Conservation (phyloP, 1,140 invertebrate genomes). For the Drosophila saltans region DNA sequence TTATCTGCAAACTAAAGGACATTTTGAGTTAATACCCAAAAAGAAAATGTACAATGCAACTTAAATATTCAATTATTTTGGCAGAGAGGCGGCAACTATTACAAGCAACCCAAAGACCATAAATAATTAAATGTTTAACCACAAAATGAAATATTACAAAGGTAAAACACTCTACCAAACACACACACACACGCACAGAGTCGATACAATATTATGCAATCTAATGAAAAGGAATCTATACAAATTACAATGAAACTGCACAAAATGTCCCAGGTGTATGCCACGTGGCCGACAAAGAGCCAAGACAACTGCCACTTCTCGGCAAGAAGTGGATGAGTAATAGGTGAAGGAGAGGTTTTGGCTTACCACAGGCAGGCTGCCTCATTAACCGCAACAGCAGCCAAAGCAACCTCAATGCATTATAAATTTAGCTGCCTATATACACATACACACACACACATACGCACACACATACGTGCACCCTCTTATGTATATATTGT, state of each 20-base stretch:
- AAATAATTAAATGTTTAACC: constrained; percentile 59
- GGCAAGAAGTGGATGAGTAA: too few relatives aligned
- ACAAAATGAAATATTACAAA: constrained; percentile 65
- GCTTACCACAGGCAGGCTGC: constrained; percentile 42
- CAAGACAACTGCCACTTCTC: too few relatives aligned
- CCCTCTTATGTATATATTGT: constrained; percentile 11
- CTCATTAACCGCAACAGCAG: constrained; percentile 70
- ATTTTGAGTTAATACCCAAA: constrained; percentile 25
- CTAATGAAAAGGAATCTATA: constrained; percentile 65
- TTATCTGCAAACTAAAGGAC: constrained; percentile 18
- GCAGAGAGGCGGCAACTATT: constrained; percentile 17
- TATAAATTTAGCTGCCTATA: constrained; percentile 64
- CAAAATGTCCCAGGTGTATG: constrained; percentile 55
- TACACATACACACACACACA: too few relatives aligned
- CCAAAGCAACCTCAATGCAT: constrained; percentile 59
- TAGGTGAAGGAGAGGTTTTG: background rate
- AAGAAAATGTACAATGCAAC: constrained; percentile 32
- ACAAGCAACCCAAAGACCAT: constrained; percentile 38
- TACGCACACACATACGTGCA: too few relatives aligned
- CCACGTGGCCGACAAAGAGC: constrained; percentile 33
- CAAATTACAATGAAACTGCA: constrained; percentile 41
- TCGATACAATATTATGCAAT: constrained; percentile 49
- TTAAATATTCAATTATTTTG: constrained; percentile 74
- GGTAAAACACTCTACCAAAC: constrained; percentile 16
- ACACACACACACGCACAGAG: constrained; percentile 7